These are phyloP conservation scores for Spea bombifrons DNA, from an alignment of 2,113 vertebrate genomes.

Conservation along the genomic window DNA sequence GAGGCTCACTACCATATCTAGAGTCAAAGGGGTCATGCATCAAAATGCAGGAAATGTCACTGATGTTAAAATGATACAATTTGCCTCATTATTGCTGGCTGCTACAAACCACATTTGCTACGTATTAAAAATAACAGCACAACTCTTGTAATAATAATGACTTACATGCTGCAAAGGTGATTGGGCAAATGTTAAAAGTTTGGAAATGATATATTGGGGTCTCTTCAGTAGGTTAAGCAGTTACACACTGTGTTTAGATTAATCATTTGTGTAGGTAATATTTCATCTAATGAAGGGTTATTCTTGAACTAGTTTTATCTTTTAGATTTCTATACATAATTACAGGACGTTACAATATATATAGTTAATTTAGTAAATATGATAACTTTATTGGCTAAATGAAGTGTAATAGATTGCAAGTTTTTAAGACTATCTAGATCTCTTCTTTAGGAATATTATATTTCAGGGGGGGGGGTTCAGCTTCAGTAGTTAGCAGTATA, in stretches of 20 bases:
- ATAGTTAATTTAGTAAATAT: not conserved
- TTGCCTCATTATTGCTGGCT: conserved; percentile 9
- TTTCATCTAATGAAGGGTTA: too few relatives aligned
- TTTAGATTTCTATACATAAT: too few relatives aligned
- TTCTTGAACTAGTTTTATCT: too few relatives aligned
- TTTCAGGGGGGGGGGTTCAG: too few relatives aligned
- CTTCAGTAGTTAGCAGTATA: too few relatives aligned
- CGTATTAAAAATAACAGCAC: conserved; percentile 1
- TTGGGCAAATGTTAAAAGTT: not conserved
- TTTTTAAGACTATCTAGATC: too few relatives aligned
- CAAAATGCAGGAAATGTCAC: conserved; percentile 11
- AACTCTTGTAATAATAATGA: not conserved
- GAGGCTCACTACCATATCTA: not conserved
- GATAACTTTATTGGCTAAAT: too few relatives aligned
- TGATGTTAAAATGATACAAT: conserved; percentile 13
- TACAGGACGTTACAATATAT: not conserved
- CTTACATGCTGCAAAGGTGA: not conserved
- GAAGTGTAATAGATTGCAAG: too few relatives aligned
- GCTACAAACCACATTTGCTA: conserved; percentile 6
- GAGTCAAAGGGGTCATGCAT: conserved; percentile 17
- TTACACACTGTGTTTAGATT: not conserved
- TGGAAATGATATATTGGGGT: not conserved
- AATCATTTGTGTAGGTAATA: not conserved
- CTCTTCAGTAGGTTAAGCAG: not conserved
- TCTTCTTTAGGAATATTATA: too few relatives aligned